Evolutionary conservation across 2,888 invertebrate genomes (phyloP), one percentile per base, ranked within the genome.

Genomic region (Habrosyne pyritoides): DNA sequence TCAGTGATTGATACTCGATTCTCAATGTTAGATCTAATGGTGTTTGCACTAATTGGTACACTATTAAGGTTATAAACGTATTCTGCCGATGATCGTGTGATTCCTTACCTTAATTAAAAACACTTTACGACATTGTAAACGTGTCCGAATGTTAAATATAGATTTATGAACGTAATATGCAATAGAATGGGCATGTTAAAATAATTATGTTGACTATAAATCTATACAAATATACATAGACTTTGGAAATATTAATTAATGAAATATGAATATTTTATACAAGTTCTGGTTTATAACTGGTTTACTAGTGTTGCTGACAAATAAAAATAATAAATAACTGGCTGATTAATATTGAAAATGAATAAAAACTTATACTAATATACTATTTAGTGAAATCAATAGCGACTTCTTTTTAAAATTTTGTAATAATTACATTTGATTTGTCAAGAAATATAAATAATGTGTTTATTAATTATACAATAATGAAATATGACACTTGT

Each of bases 101-200:
- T 87, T 84, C 78, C 78, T 79, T 75, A 83, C 83, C 84, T 90
- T 90, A 90, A 91, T 91, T 92, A 91, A 91, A 91, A 91, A 81
- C 79, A 79, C 78, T 91, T 89, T 91, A 91, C 79, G 79, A 76
- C 69, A 77, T 67, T 79, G 83, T 91, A 91, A 91, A 91, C 69
- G 80, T 86, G 84, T 89, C 87, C 80, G 79, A 86, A 81, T 80
- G 74, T 65, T 64, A 57, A 69, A 71, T 63, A 7, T 42, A 42
- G 81, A 81, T 59, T 63, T 78, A 68, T 56, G 60, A 71, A 80
- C 52, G 58, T 53, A 42, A 59, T 58, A 57, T 58, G 56, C 52
- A 63, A 71, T 71, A 73, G 75, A 75, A 75, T 66, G 60, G 77
- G 60, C 63, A 58, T 66, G 66, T 49, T 47, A 56, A 59, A 58